A percentile compares a stretch with the other conserved stretches of the same genome.
Conservation (phyloP, 2,113 vertebrate species). For the Boulengerochromis microlepis region DNA sequence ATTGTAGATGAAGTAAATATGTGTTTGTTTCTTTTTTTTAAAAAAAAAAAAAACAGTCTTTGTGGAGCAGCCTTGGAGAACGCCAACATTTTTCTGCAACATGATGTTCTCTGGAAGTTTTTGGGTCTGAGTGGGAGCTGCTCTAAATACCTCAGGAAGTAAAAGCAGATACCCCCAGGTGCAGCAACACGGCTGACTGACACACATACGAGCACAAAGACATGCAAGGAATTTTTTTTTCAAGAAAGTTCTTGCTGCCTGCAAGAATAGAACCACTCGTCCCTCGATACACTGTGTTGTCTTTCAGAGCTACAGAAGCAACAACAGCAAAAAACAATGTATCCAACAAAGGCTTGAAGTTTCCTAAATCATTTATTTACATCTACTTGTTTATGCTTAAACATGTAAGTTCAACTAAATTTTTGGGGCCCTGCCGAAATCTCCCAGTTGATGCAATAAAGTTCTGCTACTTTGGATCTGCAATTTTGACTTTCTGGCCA, state of each 20-base stretch:
- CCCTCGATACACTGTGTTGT: not conserved
- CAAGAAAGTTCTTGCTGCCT: not conserved
- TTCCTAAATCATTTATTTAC: not conserved
- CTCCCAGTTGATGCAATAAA: not conserved
- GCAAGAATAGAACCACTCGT: not conserved
- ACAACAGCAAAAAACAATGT: not conserved
- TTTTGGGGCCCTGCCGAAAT: rapidly evolving
- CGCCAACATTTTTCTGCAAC: not conserved
- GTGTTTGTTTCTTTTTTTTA: not conserved
- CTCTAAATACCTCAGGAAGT: slow-evolving; percentile 29
- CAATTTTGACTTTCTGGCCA: not conserved
- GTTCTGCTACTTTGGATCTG: not conserved
- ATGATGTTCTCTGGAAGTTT: not conserved
- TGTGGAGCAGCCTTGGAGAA: not conserved
- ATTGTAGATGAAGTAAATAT: not conserved
- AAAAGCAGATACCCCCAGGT: slow-evolving; percentile 63
- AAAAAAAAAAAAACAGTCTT: not conserved
- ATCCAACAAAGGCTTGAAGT: not conserved
- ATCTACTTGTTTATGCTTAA: not conserved
- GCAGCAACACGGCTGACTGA: slow-evolving; percentile 44
- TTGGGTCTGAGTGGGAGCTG: not conserved
- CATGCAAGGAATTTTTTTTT: not conserved
- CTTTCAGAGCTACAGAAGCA: not conserved
- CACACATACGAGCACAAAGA: slow-evolving; percentile 33
- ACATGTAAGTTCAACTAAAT: not conserved